Evolutionary conservation across 2,113 vertebrate genomes (phyloP).

Genomic region (Ceuthmochares aereus): DNA sequence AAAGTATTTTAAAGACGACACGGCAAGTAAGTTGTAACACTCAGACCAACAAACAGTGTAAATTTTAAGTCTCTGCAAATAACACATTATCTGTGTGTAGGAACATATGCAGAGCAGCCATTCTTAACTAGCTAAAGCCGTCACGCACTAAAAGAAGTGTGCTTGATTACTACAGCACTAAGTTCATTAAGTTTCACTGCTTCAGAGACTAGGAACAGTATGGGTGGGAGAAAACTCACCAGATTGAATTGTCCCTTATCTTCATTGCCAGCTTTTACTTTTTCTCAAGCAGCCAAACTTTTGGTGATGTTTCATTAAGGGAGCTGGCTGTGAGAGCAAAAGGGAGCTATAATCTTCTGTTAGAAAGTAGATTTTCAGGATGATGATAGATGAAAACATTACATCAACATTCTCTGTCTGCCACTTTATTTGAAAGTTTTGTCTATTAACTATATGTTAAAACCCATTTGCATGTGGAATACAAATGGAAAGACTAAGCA

Average conservation of each 20-base stretch:
- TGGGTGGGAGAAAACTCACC: not conserved
- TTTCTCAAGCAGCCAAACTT: not conserved
- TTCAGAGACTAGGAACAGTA: not conserved
- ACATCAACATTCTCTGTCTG: not conserved
- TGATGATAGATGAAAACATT: not conserved
- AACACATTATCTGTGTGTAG: not conserved
- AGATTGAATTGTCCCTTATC: not conserved
- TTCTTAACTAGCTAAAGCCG: not conserved
- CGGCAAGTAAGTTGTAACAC: not conserved
- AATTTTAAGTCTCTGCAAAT: not conserved
- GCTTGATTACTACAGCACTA: not conserved
- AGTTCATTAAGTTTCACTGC: not conserved
- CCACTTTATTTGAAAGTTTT: not conserved
- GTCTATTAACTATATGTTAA: constrained; percentile 14
- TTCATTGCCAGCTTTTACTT: not conserved
- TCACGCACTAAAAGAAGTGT: not conserved
- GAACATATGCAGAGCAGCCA: not conserved
- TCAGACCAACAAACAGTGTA: not conserved
- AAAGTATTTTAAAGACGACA: not conserved
- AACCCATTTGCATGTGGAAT: not conserved
- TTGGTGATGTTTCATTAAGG: not conserved
- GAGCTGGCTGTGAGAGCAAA: not conserved
- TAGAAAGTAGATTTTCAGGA: not conserved
- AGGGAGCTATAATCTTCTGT: not conserved
- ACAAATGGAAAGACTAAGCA: not conserved